Percentiles rank a stretch among this genome's conserved stretches.
Conservation (phyloP, 2,888 invertebrate genomes). For the Spilarctia lutea region DNA sequence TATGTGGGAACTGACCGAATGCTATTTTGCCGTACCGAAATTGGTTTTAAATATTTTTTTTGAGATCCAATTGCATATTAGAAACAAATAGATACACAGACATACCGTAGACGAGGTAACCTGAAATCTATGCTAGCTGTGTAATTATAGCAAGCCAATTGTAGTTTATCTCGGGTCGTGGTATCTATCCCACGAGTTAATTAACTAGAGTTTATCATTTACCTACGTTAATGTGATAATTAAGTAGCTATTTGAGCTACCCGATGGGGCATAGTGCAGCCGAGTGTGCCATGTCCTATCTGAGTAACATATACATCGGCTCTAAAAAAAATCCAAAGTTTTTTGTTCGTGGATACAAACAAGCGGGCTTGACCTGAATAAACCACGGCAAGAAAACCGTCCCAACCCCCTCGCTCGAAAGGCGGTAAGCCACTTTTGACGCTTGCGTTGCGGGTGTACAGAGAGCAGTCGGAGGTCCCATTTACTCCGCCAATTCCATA, state of each 20-base stretch:
- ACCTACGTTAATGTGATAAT: neutral
- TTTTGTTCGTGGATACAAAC: neutral
- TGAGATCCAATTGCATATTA: neutral
- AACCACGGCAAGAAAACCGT: too few relatives aligned
- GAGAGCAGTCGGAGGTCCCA: too few relatives aligned
- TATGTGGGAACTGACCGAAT: neutral
- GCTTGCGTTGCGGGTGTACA: too few relatives aligned
- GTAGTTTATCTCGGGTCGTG: slow-evolving; percentile 15
- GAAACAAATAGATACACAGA: neutral
- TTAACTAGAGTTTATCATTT: slow-evolving; percentile 10
- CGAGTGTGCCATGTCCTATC: neutral
- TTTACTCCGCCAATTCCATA: too few relatives aligned
- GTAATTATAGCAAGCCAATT: slow-evolving; percentile 2
- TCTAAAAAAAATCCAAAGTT: neutral
- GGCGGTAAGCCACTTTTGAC: too few relatives aligned
- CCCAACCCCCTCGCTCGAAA: too few relatives aligned
- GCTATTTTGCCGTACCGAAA: neutral
- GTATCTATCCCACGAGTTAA: slow-evolving; percentile 7
- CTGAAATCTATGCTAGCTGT: slow-evolving; percentile 1
- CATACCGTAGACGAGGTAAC: neutral
- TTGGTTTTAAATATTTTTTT: neutral
- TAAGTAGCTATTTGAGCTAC: neutral
- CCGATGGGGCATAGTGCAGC: neutral
- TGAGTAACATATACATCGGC: too few relatives aligned
- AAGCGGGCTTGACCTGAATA: too few relatives aligned